Evolutionary conservation across 1,140 invertebrate species (phyloP).

Genomic region (Ips nitidus): DNA sequence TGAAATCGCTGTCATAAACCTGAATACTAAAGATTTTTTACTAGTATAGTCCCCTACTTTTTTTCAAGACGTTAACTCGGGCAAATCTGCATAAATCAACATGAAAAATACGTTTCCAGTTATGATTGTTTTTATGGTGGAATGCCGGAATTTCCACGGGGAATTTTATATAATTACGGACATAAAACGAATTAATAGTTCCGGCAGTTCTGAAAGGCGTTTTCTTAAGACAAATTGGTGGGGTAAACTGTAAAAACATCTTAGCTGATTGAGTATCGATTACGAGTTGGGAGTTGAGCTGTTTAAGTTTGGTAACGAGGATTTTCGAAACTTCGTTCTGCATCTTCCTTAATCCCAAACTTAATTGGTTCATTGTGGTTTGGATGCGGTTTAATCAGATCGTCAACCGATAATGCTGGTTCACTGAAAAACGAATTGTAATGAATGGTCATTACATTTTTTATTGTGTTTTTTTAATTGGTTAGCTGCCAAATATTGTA

Average conservation of each 20-base stretch:
- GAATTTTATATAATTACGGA: background rate
- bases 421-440: background rate
- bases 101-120: background rate
- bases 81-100: background rate
- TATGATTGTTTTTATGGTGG: background rate
- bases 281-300: background rate
- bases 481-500: background rate
- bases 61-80: background rate
- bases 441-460: background rate
- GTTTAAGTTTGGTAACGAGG: constrained; percentile 14
- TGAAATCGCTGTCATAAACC: background rate
- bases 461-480: background rate
- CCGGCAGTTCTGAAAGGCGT: background rate
- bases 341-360: constrained; percentile 19
- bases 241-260: constrained; percentile 8
- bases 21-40: constrained; percentile 3
- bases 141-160: background rate
- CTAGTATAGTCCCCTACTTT: background rate
- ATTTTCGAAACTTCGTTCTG: constrained; percentile 10
- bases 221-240: background rate
- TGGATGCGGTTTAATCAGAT: constrained; percentile 5
- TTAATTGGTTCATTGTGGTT: constrained; percentile 17
- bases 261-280: constrained; percentile 20
- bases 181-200: background rate
- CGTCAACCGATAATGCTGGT: constrained; percentile 1